Conservation (phyloP, 2,888 invertebrate species). For the Cotesia congregata region DNA sequence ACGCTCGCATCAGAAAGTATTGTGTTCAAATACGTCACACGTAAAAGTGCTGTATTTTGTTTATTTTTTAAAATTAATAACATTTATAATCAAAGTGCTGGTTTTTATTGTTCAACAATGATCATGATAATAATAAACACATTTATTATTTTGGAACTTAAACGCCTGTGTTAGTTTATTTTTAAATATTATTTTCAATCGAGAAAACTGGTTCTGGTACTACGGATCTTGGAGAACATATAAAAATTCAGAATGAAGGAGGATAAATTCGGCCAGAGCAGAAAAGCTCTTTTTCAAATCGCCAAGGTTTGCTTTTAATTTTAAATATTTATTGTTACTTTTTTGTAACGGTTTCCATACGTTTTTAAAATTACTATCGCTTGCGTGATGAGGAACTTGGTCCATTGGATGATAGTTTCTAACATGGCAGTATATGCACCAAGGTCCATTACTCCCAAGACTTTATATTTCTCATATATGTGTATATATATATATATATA, state of each 20-base stretch:
- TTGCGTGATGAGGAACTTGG: conserved; percentile 39
- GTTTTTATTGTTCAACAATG: not conserved
- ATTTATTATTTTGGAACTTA: conserved; percentile 19
- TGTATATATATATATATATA: too few relatives aligned
- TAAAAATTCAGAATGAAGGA: conserved; percentile 60
- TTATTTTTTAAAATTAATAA: not conserved
- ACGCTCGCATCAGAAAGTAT: conserved; percentile 64
- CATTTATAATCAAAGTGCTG: not conserved
- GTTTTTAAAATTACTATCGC: conserved; percentile 27
- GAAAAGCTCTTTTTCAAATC: conserved; percentile 79
- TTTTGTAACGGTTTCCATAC: conserved; percentile 9
- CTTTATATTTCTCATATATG: not conserved
- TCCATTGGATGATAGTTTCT: conserved; percentile 42
- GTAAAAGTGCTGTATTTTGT: conserved; percentile 31
- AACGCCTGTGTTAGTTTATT: conserved; percentile 40
- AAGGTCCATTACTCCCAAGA: conserved; percentile 44
- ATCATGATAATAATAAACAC: not conserved
- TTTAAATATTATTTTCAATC: not conserved
- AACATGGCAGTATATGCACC: conserved; percentile 44
- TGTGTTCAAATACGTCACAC: conserved; percentile 47
- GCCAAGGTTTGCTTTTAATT: conserved; percentile 75
- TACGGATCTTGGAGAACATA: conserved; percentile 24
- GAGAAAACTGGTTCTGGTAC: conserved; percentile 32
- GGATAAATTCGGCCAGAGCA: conserved; percentile 57
- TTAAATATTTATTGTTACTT: conserved; percentile 19